phyloP scores from a whole-genome alignment of 2,113 vertebrate species.

The Nannospalax galili region DNA sequence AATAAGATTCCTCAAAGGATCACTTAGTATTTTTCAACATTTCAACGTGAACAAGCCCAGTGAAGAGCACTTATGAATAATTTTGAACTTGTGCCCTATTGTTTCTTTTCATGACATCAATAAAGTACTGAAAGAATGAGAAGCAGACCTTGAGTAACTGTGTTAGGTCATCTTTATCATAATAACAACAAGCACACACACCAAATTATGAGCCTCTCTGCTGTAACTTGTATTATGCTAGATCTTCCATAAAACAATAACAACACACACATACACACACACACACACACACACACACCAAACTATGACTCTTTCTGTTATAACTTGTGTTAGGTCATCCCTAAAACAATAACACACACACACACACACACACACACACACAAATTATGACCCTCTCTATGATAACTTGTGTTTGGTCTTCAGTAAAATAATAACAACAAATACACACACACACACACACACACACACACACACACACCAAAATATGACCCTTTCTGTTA shows the following conservation, averaged over 20 bases:
- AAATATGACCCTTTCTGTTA: background rate
- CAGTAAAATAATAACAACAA: constrained; percentile 19
- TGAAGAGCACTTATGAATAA: background rate
- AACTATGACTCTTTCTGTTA: background rate
- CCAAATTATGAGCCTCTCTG: constrained; percentile 2
- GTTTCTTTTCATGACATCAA: constrained; percentile 52
- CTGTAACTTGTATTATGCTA: constrained; percentile 1
- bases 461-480: background rate
- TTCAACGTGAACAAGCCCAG: background rate
- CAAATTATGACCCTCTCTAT: constrained; percentile 9
- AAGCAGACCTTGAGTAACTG: background rate
- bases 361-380: background rate
- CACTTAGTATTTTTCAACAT: constrained; percentile 14
- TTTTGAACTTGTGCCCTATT: background rate
- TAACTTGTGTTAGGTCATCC: constrained; percentile 15
- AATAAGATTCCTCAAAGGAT: constrained; percentile 20
- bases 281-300: background rate
- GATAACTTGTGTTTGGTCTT: background rate
- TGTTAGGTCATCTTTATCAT: constrained; percentile 21
- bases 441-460: background rate
- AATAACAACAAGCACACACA: background rate
- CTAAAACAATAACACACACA: constrained; percentile 6
- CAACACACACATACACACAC: background rate
- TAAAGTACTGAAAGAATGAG: constrained; percentile 23
- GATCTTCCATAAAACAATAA: constrained; percentile 41